A percentile compares a stretch with the other conserved stretches of the same genome.
Conservation (phyloP, 2,113 vertebrate species). For the Sceloporus undulatus region DNA sequence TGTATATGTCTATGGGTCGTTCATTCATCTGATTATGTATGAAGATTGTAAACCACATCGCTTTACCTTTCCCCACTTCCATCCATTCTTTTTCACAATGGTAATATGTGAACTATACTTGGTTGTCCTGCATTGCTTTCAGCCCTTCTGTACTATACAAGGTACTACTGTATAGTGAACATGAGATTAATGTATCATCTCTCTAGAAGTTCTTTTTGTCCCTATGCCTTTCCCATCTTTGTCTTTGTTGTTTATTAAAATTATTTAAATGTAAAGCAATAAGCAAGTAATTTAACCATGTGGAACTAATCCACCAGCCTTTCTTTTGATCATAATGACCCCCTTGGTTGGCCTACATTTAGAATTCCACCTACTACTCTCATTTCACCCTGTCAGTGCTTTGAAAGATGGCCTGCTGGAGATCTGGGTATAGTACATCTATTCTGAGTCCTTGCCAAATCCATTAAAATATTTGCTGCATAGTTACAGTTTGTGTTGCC, state of each 20-base stretch:
- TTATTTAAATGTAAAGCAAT: conserved; percentile 28
- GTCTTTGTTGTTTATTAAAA: conserved; percentile 7
- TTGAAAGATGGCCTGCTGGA: conserved; percentile 60
- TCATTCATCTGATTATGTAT: background rate
- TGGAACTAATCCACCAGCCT: conserved; percentile 13
- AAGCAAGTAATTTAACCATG: conserved; percentile 44
- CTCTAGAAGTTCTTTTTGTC: background rate
- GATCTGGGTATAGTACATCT: conserved; percentile 54
- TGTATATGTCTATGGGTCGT: no score
- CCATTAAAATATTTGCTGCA: conserved; percentile 67
- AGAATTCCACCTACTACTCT: conserved; percentile 7
- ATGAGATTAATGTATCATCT: background rate
- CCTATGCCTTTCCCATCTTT: conserved; percentile 16
- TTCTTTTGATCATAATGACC: conserved; percentile 63
- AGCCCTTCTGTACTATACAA: background rate
- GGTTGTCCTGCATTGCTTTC: background rate
- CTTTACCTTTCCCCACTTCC: background rate
- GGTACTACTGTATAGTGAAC: no score
- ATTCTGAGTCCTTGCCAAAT: conserved; percentile 70
- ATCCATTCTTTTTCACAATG: background rate
- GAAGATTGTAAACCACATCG: background rate
- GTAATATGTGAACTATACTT: background rate
- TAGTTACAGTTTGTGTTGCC: conserved; percentile 70
- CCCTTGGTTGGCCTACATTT: conserved; percentile 44
- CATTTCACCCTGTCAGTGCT: conserved; percentile 29